Evolutionary conservation across 2,113 vertebrate species (phyloP), one percentile per base, ranked within the genome.

Genomic region (Strix aluco): DNA sequence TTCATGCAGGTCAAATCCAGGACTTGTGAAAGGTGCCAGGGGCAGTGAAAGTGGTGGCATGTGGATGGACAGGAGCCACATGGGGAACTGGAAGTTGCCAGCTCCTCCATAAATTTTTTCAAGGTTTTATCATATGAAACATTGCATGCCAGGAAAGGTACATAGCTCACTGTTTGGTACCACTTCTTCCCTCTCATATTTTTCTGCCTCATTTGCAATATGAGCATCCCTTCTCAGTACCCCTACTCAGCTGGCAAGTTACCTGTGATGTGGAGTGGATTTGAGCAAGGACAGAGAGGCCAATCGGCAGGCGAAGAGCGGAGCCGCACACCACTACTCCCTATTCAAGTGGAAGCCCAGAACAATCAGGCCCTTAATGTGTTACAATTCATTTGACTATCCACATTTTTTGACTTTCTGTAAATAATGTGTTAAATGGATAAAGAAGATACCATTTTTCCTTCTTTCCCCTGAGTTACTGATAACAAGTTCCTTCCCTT

Each of bases 401-500:
- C 47, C 47, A 94, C 66, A 80, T 97, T 96, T 96, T 93, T 96
- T 90, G 44, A 95, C 93, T 95, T 70, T 69, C 81, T 84, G 91
- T 94, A 96, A 97, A 96, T 97, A 96, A 95, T 81, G 81, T 90
- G 74, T 85, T 95, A 93, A 96, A 96, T 88, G 85, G 83, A 92
- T 95, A 90, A 97, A 97, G 96, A 95, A 85, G 85, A 90, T 83
- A 88, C 90, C 91, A 91, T 97, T 96, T 96, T 96, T 93, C 88
- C 92, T 93, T 92, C 91, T 96, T 97, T 97, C 89, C 77, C 75
- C 92, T n/a, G 57, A 94, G 86, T 92, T 96, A 91, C 96, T 92
- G 94, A 94, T 97, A 96, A 95, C 51, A 93, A 91, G 92, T 88
- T 94, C 96, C 73, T 97, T 97, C 95, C 97, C 92, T 97, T 97